phyloP scores from a whole-genome alignment of 2,797 vertebrate species.

The Staurois parvus region DNA sequence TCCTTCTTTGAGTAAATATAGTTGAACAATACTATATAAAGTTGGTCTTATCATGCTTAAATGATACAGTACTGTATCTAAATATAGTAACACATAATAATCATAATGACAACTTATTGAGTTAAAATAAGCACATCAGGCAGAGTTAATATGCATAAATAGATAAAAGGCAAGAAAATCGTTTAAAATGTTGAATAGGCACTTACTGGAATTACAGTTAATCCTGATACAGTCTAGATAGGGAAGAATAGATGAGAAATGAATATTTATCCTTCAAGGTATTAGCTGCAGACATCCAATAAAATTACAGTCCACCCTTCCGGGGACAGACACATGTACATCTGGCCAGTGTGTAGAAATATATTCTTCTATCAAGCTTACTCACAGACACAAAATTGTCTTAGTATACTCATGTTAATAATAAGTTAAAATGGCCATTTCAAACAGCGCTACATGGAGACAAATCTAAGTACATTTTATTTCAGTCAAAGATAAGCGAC shows the following conservation, averaged over 20 bases:
- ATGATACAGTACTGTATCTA: too few species aligned
- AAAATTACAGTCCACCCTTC: conserved; percentile 94
- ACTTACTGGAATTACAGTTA: conserved; percentile 99
- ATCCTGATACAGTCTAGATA: conserved; percentile 99
- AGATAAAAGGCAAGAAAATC: conserved; percentile 60
- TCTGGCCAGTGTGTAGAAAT: conserved; percentile 79
- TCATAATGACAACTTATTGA: not conserved
- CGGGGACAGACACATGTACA: conserved; percentile 93
- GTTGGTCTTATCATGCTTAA: too few species aligned
- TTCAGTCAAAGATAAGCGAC: conserved; percentile 77
- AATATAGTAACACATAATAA: not conserved
- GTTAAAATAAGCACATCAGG: too few species aligned
- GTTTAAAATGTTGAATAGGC: conserved; percentile 91
- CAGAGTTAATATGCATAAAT: not conserved
- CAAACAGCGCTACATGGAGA: conserved; percentile 91
- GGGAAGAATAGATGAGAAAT: conserved; percentile 99
- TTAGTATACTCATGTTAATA: conserved; percentile 67
- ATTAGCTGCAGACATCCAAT: conserved; percentile 99
- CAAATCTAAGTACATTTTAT: conserved; percentile 74
- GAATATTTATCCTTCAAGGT: conserved; percentile 99
- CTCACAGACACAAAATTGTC: conserved; percentile 75
- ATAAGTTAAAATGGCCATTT: conserved; percentile 82
- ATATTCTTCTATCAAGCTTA: conserved; percentile 72
- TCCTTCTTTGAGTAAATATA: not conserved
- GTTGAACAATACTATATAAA: not conserved